Percentiles rank a stretch among this genome's conserved stretches.
Evolutionary conservation across 2,113 vertebrate genomes (phyloP).

Genomic region (Choloepus hoffmanni): DNA sequence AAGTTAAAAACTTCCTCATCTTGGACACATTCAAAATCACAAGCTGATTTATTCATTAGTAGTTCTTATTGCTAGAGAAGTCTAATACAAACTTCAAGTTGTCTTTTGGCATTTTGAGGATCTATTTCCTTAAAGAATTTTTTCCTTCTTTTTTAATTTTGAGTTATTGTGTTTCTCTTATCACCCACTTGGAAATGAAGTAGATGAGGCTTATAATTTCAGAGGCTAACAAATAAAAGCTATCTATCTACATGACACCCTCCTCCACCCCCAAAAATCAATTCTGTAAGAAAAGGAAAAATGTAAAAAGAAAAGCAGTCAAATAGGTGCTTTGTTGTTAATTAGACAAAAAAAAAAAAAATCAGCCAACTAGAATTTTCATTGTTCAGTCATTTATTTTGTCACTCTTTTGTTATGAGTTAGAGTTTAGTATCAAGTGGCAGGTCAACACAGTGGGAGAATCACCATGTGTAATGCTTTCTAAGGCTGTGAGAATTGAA

Average conservation of each 20-base stretch:
- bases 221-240: slow-evolving; percentile 22
- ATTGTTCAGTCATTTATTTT: neutral
- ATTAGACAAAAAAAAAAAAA: slow-evolving; percentile 28
- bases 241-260: neutral
- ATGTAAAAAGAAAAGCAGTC: neutral
- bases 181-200: slow-evolving; percentile 39
- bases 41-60: slow-evolving; percentile 58
- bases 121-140: slow-evolving; percentile 44
- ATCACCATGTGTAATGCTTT: neutral
- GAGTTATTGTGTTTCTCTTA: slow-evolving; percentile 17
- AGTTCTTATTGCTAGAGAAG: slow-evolving; percentile 48
- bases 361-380: neutral
- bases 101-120: slow-evolving; percentile 59
- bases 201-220: slow-evolving; percentile 4
- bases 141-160: slow-evolving; percentile 47
- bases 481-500: neutral
- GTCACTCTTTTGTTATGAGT: neutral
- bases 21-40: slow-evolving; percentile 64
- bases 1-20: slow-evolving; percentile 75
- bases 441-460: neutral
- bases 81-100: slow-evolving; percentile 57
- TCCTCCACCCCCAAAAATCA: neutral
- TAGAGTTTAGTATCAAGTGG: neutral
- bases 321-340: neutral
- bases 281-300: neutral